These are phyloP conservation scores for Drosophila peninsularis DNA, from an alignment of 2,888 invertebrate genomes.

Conservation along the genomic window DNA sequence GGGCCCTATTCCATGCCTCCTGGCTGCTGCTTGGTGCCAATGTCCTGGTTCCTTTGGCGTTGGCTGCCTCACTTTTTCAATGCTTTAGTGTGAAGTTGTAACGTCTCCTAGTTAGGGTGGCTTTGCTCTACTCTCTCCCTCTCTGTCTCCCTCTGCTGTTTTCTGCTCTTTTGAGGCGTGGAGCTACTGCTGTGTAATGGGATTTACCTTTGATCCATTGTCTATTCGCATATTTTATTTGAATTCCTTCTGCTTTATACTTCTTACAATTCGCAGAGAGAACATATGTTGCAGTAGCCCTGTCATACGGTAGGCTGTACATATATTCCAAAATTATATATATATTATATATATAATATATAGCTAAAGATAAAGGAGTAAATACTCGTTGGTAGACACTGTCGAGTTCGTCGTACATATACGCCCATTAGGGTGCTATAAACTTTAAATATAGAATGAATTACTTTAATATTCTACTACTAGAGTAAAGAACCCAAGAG, in stretches of 20 bases:
- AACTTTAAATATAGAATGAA: too few relatives aligned
- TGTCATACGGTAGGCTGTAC: not conserved
- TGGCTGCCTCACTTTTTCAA: slow-evolving; percentile 75
- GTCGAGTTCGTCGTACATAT: too few relatives aligned
- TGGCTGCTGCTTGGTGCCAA: slow-evolving; percentile 53
- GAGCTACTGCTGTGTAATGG: slow-evolving; percentile 76
- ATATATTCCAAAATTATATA: not conserved
- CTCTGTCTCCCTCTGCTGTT: not conserved
- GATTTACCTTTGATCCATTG: slow-evolving; percentile 63
- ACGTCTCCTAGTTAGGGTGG: slow-evolving; percentile 60
- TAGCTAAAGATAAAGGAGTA: too few relatives aligned
- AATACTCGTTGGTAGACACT: too few relatives aligned
- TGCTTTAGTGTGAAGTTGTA: slow-evolving; percentile 82
- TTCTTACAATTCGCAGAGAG: not conserved
- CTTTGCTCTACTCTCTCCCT: slow-evolving; percentile 44
- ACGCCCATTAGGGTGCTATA: too few relatives aligned
- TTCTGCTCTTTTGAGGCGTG: slow-evolving; percentile 71
- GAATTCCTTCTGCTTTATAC: slow-evolving; percentile 19
- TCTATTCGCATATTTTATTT: slow-evolving; percentile 32
- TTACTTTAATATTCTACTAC: too few relatives aligned
- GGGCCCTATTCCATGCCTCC: slow-evolving; percentile 26
- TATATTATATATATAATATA: too few relatives aligned
- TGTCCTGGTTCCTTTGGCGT: slow-evolving; percentile 67
- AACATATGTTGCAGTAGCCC: not conserved
- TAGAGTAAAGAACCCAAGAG: too few relatives aligned